Evolutionary conservation across 2,113 vertebrate species (phyloP), one percentile per base, ranked within the genome.

Genomic region (Clarias batrachus): DNA sequence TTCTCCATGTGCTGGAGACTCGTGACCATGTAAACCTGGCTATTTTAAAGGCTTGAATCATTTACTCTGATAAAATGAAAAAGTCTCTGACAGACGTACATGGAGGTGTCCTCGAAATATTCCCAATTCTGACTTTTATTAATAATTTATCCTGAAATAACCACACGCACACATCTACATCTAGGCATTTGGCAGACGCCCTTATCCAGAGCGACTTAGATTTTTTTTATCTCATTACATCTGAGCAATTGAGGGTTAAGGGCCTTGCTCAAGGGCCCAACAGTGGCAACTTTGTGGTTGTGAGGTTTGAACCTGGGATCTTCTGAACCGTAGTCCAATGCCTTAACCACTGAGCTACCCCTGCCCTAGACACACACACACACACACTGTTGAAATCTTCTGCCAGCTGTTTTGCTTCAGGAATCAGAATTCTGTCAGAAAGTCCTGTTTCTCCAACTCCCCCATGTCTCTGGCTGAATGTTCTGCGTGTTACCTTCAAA

Each of bases 21-120:
- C 57, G 30, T 37, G n/a, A 17, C 14, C 59, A 54, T 62, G 73
- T 83, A 54, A 74, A 30, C 60, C 52, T 4, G 57, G 33, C 56
- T 25, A 17, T 84, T 85, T 86, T 84, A 76, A 48, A 87, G 52
- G 41, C 68, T 71, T 85, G 80, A 76, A 81, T 89, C 84, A 83
- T 81, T 87, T 14, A 87, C 37, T 66, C 41, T 0, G 33, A 59
- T 74, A 56, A 66, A 48, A 71, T 1, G 5, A 2, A 76, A 14
- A 54, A 1, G 10, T 25, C 21, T 27, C 66, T 25, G 54, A 73
- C 3, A 56, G 56, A 56, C 27, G 60, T 48, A 52, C 27, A 37
- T 12, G 10, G 21, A 37, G 82, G 25, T 63, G 56, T 77, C 41
- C 17, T 74, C 66, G 6, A 25, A 74, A n/a, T 30, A 74, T 77